Base-by-base conservation (phyloP, 2,888 invertebrate genomes). In the Euphydryas editha region DNA sequence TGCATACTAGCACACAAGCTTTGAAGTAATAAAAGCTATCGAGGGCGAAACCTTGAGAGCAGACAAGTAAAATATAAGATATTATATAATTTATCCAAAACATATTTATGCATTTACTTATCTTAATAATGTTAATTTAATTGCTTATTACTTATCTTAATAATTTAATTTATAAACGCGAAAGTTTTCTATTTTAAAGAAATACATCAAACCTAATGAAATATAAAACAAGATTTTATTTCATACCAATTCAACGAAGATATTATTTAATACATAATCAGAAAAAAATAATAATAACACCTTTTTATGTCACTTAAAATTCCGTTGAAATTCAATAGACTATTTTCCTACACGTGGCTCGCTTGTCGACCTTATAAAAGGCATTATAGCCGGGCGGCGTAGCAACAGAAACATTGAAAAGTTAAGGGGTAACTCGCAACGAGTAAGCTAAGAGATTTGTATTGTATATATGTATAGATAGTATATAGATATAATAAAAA, bases 291-390 rank as follows among this genome's bases (percentile, higher is more conserved):
- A 46, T 17, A 18, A 46, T 10, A 46, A 17, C 18, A 17, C 7
- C 42, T 7, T 18, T 17, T 17, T 20, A 24, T 21, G 2, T n/a
- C 21, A 21, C 8, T 20, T 6, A 47, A 15, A 20, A 24, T 21
- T 13, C 5, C 21, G n/a, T 51, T 21, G 24, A 8, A 51, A 30
- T 62, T 57, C 62, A 60, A 30, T 51, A 36, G 42, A 24, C 13
- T 17, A 18, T 63, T 63, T 58, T 63, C 13, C 7, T 17, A 47
- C 63, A 51, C 64, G 51, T 49, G 51, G 30, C 24, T 42, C 49
- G 49, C 24, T 24, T 20, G 46, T 20, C 20, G n/a, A 37, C 2
- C 56, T 39, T 51, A 24, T n/a, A 30, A 17, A 17, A 54, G 36
- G 10, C 30, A 58, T 58, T 63, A 49, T 51, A 36, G 7, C 11